Percentiles rank a stretch among this genome's conserved stretches.
These are phyloP conservation scores for Calosoma granatense DNA, from an alignment of 1,140 invertebrate species.

Conservation along the genomic window DNA sequence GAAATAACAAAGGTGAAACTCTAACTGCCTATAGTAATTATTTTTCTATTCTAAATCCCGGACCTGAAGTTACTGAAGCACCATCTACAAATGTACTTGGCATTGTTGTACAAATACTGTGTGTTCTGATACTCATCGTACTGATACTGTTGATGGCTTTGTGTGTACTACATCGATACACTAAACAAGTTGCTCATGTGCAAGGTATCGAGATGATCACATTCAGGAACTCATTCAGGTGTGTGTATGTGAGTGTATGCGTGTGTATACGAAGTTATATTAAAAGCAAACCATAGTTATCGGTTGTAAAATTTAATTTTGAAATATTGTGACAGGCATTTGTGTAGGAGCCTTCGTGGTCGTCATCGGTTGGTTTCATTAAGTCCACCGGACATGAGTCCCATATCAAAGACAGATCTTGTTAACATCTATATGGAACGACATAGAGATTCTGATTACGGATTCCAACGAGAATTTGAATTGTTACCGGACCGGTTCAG, in stretches of 20 bases:
- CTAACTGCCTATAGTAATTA: constrained; percentile 46
- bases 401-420: constrained; percentile 59
- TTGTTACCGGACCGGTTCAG: constrained; percentile 75
- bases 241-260: constrained; percentile 24
- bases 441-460: constrained; percentile 77
- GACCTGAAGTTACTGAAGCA: constrained; percentile 34
- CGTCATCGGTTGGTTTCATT: constrained; percentile 51
- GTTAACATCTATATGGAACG: constrained; percentile 64
- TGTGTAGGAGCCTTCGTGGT: constrained; percentile 50
- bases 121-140: constrained; percentile 53
- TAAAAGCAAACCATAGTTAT: constrained; percentile 15
- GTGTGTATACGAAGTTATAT: constrained; percentile 10
- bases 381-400: constrained; percentile 70
- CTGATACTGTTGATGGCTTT: constrained; percentile 53
- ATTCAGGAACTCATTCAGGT: constrained; percentile 56
- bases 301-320: too few species aligned
- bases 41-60: constrained; percentile 42
- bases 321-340: constrained; percentile 32
- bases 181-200: constrained; percentile 56
- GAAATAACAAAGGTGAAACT: constrained; percentile 14
- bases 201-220: constrained; percentile 70
- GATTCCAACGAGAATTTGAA: constrained; percentile 81
- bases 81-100: constrained; percentile 30
- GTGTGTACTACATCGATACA: constrained; percentile 61
- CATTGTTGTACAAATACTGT: constrained; percentile 40